Percentiles rank a stretch among this genome's conserved stretches.
phyloP scores from a whole-genome alignment of 2,113 vertebrate genomes.

The Charina bottae region DNA sequence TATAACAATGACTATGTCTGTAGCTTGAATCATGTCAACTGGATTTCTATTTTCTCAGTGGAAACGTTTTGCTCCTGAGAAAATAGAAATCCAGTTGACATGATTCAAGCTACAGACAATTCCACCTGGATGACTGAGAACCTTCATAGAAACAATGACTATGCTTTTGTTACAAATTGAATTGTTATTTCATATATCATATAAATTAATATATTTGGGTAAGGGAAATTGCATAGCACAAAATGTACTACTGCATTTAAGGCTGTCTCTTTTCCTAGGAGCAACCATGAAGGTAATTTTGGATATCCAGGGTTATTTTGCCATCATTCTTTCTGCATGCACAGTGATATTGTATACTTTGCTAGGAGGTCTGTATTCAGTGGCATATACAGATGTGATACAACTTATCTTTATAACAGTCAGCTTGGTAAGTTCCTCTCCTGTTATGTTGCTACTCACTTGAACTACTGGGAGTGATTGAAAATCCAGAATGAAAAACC shows the following conservation, averaged over 20 bases:
- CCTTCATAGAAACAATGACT: too few relatives aligned
- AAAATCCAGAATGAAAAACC: background rate
- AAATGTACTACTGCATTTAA: conserved; percentile 11
- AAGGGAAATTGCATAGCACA: rapidly evolving
- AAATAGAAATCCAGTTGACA: too few relatives aligned
- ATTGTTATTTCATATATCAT: background rate
- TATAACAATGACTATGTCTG: too few relatives aligned
- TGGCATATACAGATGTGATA: conserved; percentile 85
- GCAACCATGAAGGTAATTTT: conserved; percentile 83
- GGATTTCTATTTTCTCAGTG: too few relatives aligned
- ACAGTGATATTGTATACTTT: conserved; percentile 82
- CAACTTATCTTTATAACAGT: conserved; percentile 81
- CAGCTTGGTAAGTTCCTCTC: conserved; percentile 76
- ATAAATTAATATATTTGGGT: background rate
- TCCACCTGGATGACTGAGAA: too few relatives aligned
- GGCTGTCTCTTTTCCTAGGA: conserved; percentile 62
- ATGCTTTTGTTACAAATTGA: background rate
- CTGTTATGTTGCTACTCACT: conserved; percentile 27
- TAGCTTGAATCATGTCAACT: too few relatives aligned
- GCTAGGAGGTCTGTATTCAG: conserved; percentile 84
- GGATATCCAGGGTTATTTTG: conserved; percentile 75
- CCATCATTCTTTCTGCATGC: conserved; percentile 79
- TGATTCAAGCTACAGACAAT: too few relatives aligned
- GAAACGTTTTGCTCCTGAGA: too few relatives aligned
- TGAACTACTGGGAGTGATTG: background rate